These are phyloP conservation scores for Paradisaea rubra DNA, from an alignment of 2,113 vertebrate genomes.

Conservation along the genomic window DNA sequence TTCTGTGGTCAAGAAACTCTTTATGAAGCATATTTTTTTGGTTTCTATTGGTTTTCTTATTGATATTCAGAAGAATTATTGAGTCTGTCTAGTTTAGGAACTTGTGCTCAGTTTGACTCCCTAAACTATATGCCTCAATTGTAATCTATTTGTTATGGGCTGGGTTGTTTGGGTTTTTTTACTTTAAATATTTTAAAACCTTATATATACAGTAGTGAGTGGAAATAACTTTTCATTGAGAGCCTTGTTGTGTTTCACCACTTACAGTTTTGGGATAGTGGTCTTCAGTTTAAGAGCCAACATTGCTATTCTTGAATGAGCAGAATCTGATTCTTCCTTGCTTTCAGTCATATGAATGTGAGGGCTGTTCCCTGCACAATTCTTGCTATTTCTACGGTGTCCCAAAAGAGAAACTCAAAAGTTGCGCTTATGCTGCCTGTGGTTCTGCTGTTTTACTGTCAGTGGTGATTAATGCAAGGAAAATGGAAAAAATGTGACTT, in stretches of 20 bases:
- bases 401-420: not conserved
- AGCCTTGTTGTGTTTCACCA: not conserved
- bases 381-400: not conserved
- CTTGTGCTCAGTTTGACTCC: not conserved
- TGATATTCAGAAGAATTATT: not conserved
- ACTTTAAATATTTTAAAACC: not conserved
- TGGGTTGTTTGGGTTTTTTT: not conserved
- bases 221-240: not conserved
- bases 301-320: not conserved
- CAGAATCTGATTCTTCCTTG: not conserved
- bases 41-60: not conserved
- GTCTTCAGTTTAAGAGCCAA: not conserved
- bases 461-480: not conserved
- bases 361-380: not conserved
- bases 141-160: not conserved
- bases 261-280: not conserved
- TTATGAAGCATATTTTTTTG: not conserved
- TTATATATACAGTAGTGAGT: not conserved
- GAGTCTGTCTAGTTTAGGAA: not conserved
- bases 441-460: not conserved
- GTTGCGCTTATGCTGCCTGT: not conserved
- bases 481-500: not conserved
- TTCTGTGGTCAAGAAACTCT: not conserved
- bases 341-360: not conserved
- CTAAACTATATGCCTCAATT: not conserved